Evolutionary conservation across 2,113 vertebrate species (phyloP).

Genomic region (Tyto alba): DNA sequence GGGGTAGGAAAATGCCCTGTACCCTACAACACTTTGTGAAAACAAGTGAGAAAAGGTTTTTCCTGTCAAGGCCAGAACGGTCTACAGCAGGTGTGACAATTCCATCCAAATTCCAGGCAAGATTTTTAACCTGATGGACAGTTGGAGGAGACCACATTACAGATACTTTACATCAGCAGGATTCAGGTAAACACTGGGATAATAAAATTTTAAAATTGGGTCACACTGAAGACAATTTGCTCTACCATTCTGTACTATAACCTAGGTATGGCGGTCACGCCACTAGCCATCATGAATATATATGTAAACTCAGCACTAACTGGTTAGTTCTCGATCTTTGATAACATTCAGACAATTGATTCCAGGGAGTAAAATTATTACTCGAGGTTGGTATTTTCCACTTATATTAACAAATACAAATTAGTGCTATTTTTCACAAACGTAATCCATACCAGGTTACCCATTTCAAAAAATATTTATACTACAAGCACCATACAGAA

Average conservation of each 20-base stretch:
- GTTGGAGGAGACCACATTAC: not conserved
- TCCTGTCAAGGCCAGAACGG: not conserved
- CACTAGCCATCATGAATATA: not conserved
- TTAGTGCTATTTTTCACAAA: not conserved
- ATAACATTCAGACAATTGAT: not conserved
- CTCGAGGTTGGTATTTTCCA: not conserved
- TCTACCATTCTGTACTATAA: not conserved
- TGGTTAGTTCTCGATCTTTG: not conserved
- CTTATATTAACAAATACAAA: not conserved
- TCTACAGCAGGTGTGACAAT: not conserved
- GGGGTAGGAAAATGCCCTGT: not conserved
- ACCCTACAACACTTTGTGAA: not conserved
- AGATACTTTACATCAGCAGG: not conserved
- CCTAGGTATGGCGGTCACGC: too few species aligned
- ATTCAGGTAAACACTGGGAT: not conserved
- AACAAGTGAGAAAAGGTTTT: not conserved
- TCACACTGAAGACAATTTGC: not conserved
- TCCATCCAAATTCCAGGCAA: not conserved
- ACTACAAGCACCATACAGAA: not conserved
- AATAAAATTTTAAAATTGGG: not conserved
- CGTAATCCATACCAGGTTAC: not conserved
- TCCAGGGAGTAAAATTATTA: not conserved
- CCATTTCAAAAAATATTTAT: not conserved
- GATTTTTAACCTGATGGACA: not conserved
- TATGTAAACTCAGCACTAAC: not conserved